phyloP scores from a whole-genome alignment of 2,888 invertebrate species.

The Macrophya alboannulata region DNA sequence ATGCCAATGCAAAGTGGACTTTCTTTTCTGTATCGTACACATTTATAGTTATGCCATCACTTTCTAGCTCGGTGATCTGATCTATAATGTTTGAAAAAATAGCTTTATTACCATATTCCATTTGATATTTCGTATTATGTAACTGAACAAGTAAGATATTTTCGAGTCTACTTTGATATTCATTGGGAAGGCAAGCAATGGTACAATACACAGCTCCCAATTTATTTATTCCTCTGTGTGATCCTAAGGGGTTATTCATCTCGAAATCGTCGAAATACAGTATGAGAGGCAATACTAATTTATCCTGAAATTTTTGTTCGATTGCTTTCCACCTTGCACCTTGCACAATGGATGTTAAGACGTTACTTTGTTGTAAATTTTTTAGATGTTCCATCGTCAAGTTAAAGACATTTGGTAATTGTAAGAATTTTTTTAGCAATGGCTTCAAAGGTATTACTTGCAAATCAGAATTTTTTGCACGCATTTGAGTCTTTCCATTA shows the following conservation, averaged over 20 bases:
- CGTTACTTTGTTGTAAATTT: slow-evolving; percentile 9
- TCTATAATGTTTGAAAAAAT: slow-evolving; percentile 57
- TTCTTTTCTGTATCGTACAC: slow-evolving; percentile 38
- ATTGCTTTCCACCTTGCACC: slow-evolving; percentile 58
- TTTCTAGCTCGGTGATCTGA: slow-evolving; percentile 58
- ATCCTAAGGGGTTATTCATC: slow-evolving; percentile 61
- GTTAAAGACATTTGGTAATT: slow-evolving; percentile 59
- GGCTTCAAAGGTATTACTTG: slow-evolving; percentile 55
- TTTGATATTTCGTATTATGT: slow-evolving; percentile 53
- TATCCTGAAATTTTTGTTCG: slow-evolving; percentile 51
- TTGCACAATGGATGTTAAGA: slow-evolving; percentile 50
- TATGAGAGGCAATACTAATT: slow-evolving; percentile 59
- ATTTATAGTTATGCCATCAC: slow-evolving; percentile 41
- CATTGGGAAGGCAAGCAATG: slow-evolving; percentile 52
- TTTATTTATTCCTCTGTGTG: slow-evolving; percentile 57
- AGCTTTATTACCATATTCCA: slow-evolving; percentile 54
- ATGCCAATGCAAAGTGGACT: slow-evolving; percentile 54
- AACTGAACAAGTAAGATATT: slow-evolving; percentile 61
- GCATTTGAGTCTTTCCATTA: slow-evolving; percentile 8
- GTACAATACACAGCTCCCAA: slow-evolving; percentile 58
- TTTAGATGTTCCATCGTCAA: slow-evolving; percentile 49
- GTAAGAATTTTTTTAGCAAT: slow-evolving; percentile 59
- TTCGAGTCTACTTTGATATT: slow-evolving; percentile 58
- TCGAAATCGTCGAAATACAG: slow-evolving; percentile 61
- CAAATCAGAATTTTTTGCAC: slow-evolving; percentile 11